These are phyloP conservation scores for Athalia rosae DNA, from an alignment of 2,888 invertebrate genomes.

Conservation along the genomic window DNA sequence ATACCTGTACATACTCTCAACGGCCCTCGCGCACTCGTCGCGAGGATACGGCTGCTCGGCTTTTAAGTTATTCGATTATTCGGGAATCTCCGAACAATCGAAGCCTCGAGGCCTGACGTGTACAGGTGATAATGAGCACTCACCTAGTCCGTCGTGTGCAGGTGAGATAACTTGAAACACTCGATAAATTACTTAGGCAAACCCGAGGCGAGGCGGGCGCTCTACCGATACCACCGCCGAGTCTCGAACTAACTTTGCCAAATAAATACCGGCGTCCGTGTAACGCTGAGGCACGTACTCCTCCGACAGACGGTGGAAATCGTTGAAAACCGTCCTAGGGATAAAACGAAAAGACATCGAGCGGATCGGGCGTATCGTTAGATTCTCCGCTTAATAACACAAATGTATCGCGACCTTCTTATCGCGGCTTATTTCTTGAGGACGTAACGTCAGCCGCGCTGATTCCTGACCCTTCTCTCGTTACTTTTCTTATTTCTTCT, in stretches of 20 bases:
- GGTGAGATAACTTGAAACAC: neutral
- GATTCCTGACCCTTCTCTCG: neutral
- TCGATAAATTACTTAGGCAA: neutral
- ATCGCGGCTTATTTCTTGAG: constrained; percentile 22
- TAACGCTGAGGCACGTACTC: no score
- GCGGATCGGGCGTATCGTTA: no score
- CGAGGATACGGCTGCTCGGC: neutral
- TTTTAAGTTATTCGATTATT: constrained; percentile 38
- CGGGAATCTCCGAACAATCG: neutral
- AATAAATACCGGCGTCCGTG: no score
- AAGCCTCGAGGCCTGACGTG: constrained; percentile 13
- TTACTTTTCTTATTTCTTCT: neutral
- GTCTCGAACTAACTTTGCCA: no score
- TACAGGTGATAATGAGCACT: constrained; percentile 3
- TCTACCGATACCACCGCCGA: no score
- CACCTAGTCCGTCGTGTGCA: neutral
- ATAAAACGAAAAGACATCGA: no score
- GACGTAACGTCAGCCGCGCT: constrained; percentile 11
- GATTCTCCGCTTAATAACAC: neutral
- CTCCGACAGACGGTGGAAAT: no score
- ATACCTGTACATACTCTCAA: neutral
- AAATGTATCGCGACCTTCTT: constrained; percentile 4
- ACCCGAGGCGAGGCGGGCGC: no score
- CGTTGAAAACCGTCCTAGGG: no score
- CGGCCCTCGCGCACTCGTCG: constrained; percentile 10